phyloP scores from a whole-genome alignment of 2,113 vertebrate species.

The Cnemophilus loriae region DNA sequence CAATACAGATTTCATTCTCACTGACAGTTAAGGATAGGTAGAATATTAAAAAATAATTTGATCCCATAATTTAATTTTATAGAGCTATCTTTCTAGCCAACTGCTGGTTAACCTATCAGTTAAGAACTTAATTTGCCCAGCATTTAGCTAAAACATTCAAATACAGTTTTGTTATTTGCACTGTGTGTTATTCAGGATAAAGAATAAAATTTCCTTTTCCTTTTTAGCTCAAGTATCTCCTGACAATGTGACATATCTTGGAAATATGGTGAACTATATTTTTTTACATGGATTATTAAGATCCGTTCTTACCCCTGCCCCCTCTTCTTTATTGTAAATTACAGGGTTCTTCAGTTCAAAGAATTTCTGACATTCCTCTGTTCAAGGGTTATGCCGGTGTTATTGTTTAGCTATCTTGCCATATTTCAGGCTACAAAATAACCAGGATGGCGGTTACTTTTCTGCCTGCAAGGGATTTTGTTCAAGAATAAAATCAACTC shows the following conservation, averaged over 20 bases:
- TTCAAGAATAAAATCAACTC: not conserved
- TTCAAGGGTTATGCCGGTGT: not conserved
- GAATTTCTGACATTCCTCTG: not conserved
- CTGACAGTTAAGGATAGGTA: not conserved
- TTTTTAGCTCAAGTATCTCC: not conserved
- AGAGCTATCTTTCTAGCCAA: not conserved
- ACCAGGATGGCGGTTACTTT: not conserved
- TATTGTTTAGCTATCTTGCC: not conserved
- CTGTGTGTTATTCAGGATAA: not conserved
- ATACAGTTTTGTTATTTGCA: not conserved
- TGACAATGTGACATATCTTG: not conserved
- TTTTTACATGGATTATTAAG: not conserved
- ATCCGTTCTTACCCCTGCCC: accelerated
- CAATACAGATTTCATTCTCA: not conserved
- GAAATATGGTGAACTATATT: not conserved
- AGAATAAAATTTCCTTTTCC: not conserved
- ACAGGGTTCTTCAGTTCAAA: not conserved
- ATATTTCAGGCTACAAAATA: not conserved
- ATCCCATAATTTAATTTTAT: not conserved
- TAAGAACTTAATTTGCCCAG: not conserved
- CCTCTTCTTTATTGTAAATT: not conserved
- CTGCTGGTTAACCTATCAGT: not conserved
- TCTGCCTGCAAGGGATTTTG: not conserved
- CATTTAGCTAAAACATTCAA: not conserved
- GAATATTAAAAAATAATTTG: not conserved